These are phyloP conservation scores for Bombylius major DNA, from an alignment of 2,888 invertebrate species.

Conservation along the genomic window DNA sequence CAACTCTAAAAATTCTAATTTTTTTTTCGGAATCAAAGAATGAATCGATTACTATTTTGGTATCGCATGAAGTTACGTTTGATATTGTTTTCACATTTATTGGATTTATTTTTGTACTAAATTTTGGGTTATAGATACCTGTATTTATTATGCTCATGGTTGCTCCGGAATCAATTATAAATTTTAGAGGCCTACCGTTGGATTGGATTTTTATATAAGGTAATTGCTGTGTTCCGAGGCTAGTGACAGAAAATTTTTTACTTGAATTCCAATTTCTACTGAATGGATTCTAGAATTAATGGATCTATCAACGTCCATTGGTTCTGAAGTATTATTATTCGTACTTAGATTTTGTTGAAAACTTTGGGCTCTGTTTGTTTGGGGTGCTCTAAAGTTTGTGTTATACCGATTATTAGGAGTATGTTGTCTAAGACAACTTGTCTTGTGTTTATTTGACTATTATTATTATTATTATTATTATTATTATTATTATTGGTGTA, in stretches of 20 bases:
- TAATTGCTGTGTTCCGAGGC: conserved; percentile 3
- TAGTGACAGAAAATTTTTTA: conserved; percentile 4
- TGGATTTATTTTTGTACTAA: not conserved
- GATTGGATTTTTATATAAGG: conserved; percentile 10
- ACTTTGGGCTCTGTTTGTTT: not conserved
- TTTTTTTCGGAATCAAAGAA: conserved; percentile 5
- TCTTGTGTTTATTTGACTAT: not conserved
- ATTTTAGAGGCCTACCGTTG: conserved; percentile 5
- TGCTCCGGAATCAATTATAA: conserved; percentile 8
- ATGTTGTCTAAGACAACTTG: no score
- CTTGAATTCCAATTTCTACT: not conserved
- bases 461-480: not conserved
- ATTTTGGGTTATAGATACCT: conserved; percentile 9
- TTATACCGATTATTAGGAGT: not conserved
- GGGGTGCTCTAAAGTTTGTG: no score
- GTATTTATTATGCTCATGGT: conserved; percentile 7
- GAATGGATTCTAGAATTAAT: not conserved
- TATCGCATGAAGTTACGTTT: not conserved
- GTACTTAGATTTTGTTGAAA: not conserved
- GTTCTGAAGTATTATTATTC: not conserved
- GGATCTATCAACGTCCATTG: conserved; percentile 1
- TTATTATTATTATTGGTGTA: not conserved
- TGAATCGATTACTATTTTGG: conserved; percentile 7
- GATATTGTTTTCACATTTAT: conserved; percentile 1
- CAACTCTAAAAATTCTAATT: conserved; percentile 8